Base-by-base conservation (phyloP, 2,113 vertebrate species). In the Xiphophorus couchianus region DNA sequence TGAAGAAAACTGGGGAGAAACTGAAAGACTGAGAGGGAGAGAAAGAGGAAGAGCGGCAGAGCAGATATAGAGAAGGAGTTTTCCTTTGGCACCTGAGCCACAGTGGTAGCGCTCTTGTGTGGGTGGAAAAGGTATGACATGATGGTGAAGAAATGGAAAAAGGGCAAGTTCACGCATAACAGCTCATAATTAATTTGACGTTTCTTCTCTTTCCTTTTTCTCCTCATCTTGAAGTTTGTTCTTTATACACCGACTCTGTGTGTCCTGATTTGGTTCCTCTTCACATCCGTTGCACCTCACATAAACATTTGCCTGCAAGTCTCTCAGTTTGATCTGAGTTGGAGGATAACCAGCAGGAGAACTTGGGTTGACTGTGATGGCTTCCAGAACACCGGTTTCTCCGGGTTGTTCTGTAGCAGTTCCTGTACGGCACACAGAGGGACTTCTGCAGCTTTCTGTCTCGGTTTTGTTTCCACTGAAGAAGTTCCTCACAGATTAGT, bases 11-110 rank as follows among this genome's bases (percentile, higher is more conserved):
- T 74, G 74, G 75, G 83, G 81, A 84, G 75, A 87, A 74, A 78
- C 77, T 81, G 71, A 90, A 80, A 86, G 84, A 86, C 62, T 72
- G 82, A 76, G 31, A 70, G 73, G 74, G 63, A 70, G 73, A 80
- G 62, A 78, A 70, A 80, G 71, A 77, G 63, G 25, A 61, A 68
- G 6, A 73, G 69, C 74, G 73, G 54, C 33, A 67, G 30, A 83
- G 76, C 54, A 68, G 75, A 80, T 51, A 77, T 62, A 72, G 66
- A 76, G 44, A 65, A 69, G 48, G 71, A 84, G 39, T 69, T 79
- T 87, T 83, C 60, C 77, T 89, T 88, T 89, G 90, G 90, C 91
- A 90, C 85, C 84, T 83, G 77, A 83, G 84, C 90, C 91, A 81
- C 83, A 61, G 84, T 33, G 88, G 89, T 86, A 86, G 88, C 78